Percentiles rank a stretch among this genome's conserved stretches.
These are phyloP conservation scores for Phalacrocorax aristotelis DNA, from an alignment of 2,113 vertebrate species.

Conservation along the genomic window DNA sequence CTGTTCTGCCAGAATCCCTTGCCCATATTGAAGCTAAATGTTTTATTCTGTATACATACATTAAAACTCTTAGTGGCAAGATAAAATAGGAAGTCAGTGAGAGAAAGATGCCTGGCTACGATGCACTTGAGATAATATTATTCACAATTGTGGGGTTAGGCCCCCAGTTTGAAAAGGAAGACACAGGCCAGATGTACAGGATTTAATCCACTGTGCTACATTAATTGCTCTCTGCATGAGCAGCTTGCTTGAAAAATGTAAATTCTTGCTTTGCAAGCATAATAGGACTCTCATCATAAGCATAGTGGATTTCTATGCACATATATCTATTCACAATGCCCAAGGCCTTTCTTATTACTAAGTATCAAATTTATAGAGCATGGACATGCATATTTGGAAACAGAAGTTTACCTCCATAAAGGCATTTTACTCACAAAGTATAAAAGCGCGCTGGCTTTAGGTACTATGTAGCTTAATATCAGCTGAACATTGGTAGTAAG, in stretches of 20 bases:
- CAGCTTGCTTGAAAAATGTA: not conserved
- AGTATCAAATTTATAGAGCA: not conserved
- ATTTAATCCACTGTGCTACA: not conserved
- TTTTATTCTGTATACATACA: not conserved
- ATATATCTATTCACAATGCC: not conserved
- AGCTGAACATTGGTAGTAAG: not conserved
- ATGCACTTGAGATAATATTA: not conserved
- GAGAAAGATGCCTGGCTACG: not conserved
- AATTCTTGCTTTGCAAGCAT: not conserved
- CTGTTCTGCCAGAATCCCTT: not conserved
- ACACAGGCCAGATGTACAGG: not conserved
- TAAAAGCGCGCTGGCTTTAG: not conserved
- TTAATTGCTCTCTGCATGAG: not conserved
- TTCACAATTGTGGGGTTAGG: not conserved
- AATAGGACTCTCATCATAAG: not conserved
- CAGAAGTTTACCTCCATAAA: not conserved
- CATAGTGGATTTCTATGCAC: not conserved
- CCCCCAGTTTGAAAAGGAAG: not conserved
- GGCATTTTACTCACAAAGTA: constrained; percentile 8
- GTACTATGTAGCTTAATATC: not conserved
- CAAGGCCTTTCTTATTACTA: not conserved
- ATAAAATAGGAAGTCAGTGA: not conserved
- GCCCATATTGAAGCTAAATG: not conserved
- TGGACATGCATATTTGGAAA: not conserved
- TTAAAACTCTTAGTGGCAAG: not conserved